Percentiles rank a stretch among this genome's conserved stretches.
Conservation (phyloP, 2,797 vertebrate genomes). For the Clarias platycephalus region DNA sequence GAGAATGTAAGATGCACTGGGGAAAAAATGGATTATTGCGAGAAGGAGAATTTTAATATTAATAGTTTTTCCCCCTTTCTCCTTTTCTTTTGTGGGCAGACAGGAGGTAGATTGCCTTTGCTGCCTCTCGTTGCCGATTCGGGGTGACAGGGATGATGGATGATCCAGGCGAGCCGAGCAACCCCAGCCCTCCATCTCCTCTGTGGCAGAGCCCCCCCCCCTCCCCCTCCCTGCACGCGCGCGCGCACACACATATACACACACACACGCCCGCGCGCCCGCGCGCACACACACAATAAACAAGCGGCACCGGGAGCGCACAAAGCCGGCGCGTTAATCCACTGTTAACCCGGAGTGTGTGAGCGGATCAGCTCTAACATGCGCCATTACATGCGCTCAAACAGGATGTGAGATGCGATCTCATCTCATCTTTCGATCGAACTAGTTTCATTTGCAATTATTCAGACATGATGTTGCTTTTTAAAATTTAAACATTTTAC, state of each 20-base stretch:
- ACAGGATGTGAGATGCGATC: background rate
- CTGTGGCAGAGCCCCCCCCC: slow-evolving; percentile 83
- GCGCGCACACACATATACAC: slow-evolving; percentile 59
- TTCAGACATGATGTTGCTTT: background rate
- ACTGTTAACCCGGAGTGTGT: slow-evolving; percentile 55
- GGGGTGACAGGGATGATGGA: slow-evolving; percentile 97
- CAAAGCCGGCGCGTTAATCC: slow-evolving; percentile 71
- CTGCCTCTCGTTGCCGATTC: slow-evolving; percentile 88
- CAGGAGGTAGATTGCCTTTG: slow-evolving; percentile 90
- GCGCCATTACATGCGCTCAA: slow-evolving; percentile 5
- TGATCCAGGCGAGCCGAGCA: slow-evolving; percentile 86
- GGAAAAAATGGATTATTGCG: slow-evolving; percentile 34
- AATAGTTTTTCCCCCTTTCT: slow-evolving; percentile 77
- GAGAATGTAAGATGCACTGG: slow-evolving; percentile 11
- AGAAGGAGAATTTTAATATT: slow-evolving; percentile 85
- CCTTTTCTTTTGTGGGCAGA: slow-evolving; percentile 74
- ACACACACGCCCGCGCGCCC: slow-evolving; percentile 47
- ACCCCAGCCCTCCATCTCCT: slow-evolving; percentile 89
- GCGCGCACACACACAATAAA: slow-evolving; percentile 66
- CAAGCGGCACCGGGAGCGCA: slow-evolving; percentile 43
- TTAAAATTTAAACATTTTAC: background rate
- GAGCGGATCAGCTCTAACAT: slow-evolving; percentile 38
- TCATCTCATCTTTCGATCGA: slow-evolving; percentile 2
- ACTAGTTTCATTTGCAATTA: background rate
- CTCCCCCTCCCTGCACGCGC: slow-evolving; percentile 74